phyloP scores from a whole-genome alignment of 2,113 vertebrate genomes.

The Oncorhynchus clarkii region DNA sequence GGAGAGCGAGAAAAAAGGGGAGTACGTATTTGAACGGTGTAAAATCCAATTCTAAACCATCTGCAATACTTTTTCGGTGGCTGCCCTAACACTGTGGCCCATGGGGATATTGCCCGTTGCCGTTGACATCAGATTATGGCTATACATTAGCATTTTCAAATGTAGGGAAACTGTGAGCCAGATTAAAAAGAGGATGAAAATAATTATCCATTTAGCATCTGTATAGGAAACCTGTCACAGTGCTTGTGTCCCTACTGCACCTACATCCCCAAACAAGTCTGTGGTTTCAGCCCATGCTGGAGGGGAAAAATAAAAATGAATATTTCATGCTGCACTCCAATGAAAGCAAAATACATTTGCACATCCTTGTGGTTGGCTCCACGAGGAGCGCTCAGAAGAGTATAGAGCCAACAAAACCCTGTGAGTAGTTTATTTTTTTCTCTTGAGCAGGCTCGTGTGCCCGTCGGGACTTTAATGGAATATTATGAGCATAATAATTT shows the following conservation, averaged over 20 bases:
- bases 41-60: background rate
- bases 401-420: conserved; percentile 48
- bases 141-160: background rate
- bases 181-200: background rate
- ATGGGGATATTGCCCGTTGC: background rate
- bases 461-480: conserved; percentile 32
- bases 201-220: conserved; percentile 29
- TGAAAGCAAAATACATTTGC: conserved; percentile 50
- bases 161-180: background rate
- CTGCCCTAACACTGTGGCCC: background rate
- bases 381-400: conserved; percentile 29
- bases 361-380: conserved; percentile 14
- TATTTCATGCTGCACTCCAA: conserved; percentile 44
- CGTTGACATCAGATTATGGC: background rate
- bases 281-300: conserved; percentile 4
- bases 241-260: conserved; percentile 8
- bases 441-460: conserved; percentile 21
- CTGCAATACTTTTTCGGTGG: background rate
- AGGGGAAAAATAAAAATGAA: conserved; percentile 37
- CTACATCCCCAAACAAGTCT: background rate
- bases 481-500: conserved; percentile 13
- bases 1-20: background rate
- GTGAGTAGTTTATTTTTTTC: conserved; percentile 45
- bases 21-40: background rate
- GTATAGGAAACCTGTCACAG: conserved; percentile 26